Evolutionary conservation across 2,888 invertebrate species (phyloP).

Genomic region (Barypeithes pellucidus): DNA sequence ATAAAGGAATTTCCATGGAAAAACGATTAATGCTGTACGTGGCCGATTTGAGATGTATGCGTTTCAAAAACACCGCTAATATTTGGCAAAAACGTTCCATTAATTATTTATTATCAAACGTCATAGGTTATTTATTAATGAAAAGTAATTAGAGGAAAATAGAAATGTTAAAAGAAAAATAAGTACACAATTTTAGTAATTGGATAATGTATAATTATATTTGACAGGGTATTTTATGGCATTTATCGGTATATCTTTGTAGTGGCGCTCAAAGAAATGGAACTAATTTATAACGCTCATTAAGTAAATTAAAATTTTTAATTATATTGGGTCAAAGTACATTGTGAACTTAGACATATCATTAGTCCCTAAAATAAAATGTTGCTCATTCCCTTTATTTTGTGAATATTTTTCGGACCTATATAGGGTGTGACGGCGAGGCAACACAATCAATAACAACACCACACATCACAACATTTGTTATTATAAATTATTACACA

Average conservation of each 20-base stretch:
- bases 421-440: too few relatives aligned
- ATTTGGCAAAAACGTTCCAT: too few relatives aligned
- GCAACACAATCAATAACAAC: too few relatives aligned
- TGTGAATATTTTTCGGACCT: too few relatives aligned
- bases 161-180: slow-evolving; percentile 8
- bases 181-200: slow-evolving; percentile 6
- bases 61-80: too few relatives aligned
- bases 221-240: slow-evolving; percentile 14
- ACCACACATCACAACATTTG: too few relatives aligned
- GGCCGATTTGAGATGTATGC: too few relatives aligned
- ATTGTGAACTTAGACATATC: not conserved
- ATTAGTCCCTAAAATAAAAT: not conserved
- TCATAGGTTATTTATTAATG: not conserved
- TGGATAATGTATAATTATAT: slow-evolving; percentile 11
- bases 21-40: too few relatives aligned
- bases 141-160: slow-evolving; percentile 10
- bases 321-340: not conserved
- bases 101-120: not conserved
- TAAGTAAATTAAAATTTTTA: slow-evolving; percentile 3
- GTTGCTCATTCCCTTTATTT: not conserved
- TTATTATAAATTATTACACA: too few relatives aligned
- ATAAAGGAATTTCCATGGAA: too few relatives aligned
- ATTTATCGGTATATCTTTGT: slow-evolving; percentile 9
- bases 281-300: not conserved
- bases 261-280: not conserved